Conservation (phyloP, 2,888 invertebrate genomes). For the Athrips mouffetella region DNA sequence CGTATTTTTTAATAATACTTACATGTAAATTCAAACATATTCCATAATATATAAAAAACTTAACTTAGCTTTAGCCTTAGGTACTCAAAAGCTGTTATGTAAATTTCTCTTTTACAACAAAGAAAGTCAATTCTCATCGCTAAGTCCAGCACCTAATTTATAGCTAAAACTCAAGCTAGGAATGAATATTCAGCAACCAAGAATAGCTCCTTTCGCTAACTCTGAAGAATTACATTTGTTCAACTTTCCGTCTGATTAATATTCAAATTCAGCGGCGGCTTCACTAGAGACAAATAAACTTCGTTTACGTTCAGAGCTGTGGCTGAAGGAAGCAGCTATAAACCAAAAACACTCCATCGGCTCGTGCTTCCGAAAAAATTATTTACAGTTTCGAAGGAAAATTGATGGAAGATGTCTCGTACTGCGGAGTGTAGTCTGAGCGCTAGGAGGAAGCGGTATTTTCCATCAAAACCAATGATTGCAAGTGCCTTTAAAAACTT, state of each 20-base stretch:
- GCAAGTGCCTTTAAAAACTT: no score
- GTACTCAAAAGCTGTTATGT: no score
- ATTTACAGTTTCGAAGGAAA: constrained; percentile 24
- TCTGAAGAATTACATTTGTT: not conserved
- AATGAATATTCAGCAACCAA: constrained; percentile 4
- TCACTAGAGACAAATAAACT: not conserved
- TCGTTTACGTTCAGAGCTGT: not conserved
- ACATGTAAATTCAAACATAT: no score
- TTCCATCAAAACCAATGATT: no score
- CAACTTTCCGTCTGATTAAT: not conserved
- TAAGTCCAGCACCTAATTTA: not conserved
- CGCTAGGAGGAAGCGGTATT: not conserved
- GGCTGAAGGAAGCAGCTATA: constrained; percentile 13
- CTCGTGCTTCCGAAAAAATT: constrained; percentile 17
- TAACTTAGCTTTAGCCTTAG: no score
- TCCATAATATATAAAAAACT: no score
- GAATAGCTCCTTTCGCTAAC: not conserved
- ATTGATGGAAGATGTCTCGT: constrained; percentile 33
- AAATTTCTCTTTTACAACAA: no score
- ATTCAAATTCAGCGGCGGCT: not conserved
- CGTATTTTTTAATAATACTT: no score
- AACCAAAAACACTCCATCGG: constrained; percentile 29
- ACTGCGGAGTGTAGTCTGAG: constrained; percentile 13
- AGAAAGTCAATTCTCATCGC: not conserved
- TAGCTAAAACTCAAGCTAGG: not conserved